Conservation (phyloP, 1,140 invertebrate species). For the Drosophila eugracilis region DNA sequence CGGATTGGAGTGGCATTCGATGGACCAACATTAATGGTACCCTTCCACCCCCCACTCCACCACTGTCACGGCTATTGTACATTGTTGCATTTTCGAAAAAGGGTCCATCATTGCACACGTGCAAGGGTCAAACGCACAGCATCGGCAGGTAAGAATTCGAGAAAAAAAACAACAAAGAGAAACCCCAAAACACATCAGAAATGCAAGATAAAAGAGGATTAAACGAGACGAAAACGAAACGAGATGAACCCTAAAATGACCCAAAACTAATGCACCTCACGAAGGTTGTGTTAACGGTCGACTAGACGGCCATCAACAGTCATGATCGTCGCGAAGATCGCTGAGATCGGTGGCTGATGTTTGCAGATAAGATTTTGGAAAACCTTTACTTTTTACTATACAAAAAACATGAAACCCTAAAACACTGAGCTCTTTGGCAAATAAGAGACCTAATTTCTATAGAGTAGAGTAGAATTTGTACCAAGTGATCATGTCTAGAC, state of each 20-base stretch:
- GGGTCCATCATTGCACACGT: conserved; percentile 64
- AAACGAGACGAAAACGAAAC: conserved; percentile 59
- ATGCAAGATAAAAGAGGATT: conserved; percentile 70
- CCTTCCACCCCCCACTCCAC: conserved; percentile 29
- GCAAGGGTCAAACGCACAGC: conserved; percentile 61
- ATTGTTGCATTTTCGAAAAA: conserved; percentile 64
- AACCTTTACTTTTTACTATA: conserved; percentile 1
- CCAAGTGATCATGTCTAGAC: conserved; percentile 34
- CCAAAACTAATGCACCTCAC: conserved; percentile 70
- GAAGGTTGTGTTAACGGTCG: conserved; percentile 34
- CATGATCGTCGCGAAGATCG: conserved; percentile 40
- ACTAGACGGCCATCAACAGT: conserved; percentile 55
- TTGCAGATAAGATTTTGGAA: conserved; percentile 50
- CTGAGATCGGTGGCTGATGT: conserved; percentile 53
- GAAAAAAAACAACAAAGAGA: conserved; percentile 44
- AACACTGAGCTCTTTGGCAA: conserved; percentile 32
- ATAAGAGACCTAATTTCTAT: conserved; percentile 36
- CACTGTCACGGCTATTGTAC: conserved; percentile 32
- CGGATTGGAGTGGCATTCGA: conserved; percentile 62
- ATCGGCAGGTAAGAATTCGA: conserved; percentile 58
- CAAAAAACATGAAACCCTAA: conserved; percentile 2
- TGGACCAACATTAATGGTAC: conserved; percentile 32
- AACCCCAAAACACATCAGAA: conserved; percentile 43
- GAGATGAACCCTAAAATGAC: conserved; percentile 71
- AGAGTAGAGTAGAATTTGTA: conserved; percentile 1